Evolutionary conservation across 2,113 vertebrate genomes (phyloP).

Genomic region (Caranx ignobilis): DNA sequence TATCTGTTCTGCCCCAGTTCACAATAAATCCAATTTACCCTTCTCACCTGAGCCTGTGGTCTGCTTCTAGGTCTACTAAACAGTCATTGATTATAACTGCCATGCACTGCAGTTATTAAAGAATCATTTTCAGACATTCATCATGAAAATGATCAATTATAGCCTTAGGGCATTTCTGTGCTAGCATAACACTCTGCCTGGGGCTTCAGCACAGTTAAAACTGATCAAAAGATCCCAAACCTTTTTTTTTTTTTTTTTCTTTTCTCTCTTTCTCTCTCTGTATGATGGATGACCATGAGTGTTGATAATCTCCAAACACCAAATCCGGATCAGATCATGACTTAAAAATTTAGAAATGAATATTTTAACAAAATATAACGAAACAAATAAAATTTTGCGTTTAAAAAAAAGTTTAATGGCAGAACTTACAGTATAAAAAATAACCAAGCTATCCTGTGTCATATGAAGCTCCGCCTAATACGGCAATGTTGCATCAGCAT

Average conservation of each 20-base stretch:
- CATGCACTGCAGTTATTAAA: neutral
- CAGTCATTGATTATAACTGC: too few relatives aligned
- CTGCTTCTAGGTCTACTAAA: too few relatives aligned
- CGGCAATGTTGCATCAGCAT: constrained; percentile 75
- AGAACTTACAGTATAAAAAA: neutral
- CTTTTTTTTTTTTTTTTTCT: too few relatives aligned
- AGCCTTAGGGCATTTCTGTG: neutral
- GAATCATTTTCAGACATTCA: neutral
- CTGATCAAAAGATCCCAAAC: too few relatives aligned
- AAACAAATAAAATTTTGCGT: too few relatives aligned
- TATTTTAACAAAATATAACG: too few relatives aligned
- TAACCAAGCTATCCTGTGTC: neutral
- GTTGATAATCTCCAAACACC: neutral
- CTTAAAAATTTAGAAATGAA: too few relatives aligned
- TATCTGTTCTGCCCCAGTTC: too few relatives aligned
- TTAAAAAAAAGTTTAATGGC: too few relatives aligned
- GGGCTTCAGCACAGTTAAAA: neutral
- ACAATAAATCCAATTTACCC: too few relatives aligned
- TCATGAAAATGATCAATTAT: neutral
- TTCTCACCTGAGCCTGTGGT: too few relatives aligned
- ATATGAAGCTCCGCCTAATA: neutral
- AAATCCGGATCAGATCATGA: too few relatives aligned
- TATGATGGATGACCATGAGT: neutral
- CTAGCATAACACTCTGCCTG: neutral
- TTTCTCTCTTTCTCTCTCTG: neutral